These are phyloP conservation scores for Drosophila nigricruria DNA, from an alignment of 2,888 invertebrate species.

Conservation along the genomic window DNA sequence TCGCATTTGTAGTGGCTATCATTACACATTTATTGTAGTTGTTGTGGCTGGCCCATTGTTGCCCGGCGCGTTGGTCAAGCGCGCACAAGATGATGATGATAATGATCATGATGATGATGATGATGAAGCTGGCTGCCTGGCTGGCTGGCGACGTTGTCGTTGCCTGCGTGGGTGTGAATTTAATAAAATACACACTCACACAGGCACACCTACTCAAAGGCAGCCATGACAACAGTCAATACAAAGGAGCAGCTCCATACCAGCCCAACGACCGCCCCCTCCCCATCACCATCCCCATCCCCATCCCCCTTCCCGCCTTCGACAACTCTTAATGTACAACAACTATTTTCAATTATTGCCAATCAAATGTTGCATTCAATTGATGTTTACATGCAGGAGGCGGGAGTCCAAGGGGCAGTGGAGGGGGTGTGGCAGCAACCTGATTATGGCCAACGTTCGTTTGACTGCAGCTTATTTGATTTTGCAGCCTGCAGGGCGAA, in stretches of 20 bases:
- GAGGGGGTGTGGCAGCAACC: constrained; percentile 43
- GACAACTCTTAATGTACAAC: constrained; percentile 69
- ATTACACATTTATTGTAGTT: constrained; percentile 75
- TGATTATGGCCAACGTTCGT: constrained; percentile 69
- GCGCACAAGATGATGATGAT: constrained; percentile 53
- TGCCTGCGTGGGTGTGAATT: constrained; percentile 73
- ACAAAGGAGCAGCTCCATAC: constrained; percentile 37
- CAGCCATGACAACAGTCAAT: constrained; percentile 74
- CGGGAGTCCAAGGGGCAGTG: background rate
- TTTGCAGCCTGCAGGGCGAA: constrained; percentile 33
- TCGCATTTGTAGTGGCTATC: constrained; percentile 70
- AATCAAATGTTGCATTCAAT: constrained; percentile 84
- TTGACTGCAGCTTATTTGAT: constrained; percentile 61
- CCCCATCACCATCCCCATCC: background rate
- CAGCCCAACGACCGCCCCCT: background rate
- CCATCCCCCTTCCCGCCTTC: background rate
- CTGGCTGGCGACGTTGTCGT: constrained; percentile 28
- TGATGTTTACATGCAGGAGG: constrained; percentile 78
- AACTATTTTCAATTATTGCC: constrained; percentile 84
- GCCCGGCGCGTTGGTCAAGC: constrained; percentile 64
- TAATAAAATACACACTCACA: constrained; percentile 70
- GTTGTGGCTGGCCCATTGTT: constrained; percentile 56
- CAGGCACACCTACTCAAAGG: constrained; percentile 48
- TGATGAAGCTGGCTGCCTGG: constrained; percentile 34
- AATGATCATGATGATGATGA: constrained; percentile 29